Evolutionary conservation across 1,140 invertebrate genomes (phyloP).

Genomic region (Drosophila kohkoa): DNA sequence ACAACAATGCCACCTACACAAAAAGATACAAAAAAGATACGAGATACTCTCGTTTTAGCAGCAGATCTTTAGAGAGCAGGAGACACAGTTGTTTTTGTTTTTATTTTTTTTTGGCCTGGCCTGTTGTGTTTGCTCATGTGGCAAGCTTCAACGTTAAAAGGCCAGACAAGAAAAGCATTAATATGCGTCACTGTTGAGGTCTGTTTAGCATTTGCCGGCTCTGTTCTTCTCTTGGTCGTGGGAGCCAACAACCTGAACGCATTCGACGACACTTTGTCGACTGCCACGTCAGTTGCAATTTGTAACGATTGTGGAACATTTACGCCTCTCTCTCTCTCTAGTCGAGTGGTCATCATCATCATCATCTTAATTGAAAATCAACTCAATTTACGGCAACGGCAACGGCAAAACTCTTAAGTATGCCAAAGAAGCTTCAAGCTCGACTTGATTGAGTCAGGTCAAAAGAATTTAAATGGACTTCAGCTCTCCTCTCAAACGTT

Average conservation of each 20-base stretch:
- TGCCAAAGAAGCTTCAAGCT: conserved; percentile 61
- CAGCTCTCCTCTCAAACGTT: not conserved
- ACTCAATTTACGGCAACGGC: conserved; percentile 58
- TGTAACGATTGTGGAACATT: conserved; percentile 1
- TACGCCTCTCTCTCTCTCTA: not conserved
- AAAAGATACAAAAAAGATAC: not conserved
- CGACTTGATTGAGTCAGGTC: conserved; percentile 83
- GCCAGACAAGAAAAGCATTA: conserved; percentile 56
- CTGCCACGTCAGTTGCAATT: conserved; percentile 46
- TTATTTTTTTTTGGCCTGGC: conserved; percentile 13
- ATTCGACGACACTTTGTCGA: conserved; percentile 20
- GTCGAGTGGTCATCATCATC: conserved; percentile 48
- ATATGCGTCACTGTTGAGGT: conserved; percentile 59
- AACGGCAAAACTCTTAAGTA: conserved; percentile 33
- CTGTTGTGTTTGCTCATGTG: conserved; percentile 59
- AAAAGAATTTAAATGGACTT: conserved; percentile 79
- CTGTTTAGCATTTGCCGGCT: not conserved
- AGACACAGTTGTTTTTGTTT: conserved; percentile 2
- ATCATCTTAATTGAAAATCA: conserved; percentile 60
- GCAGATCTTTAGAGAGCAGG: not conserved
- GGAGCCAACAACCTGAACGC: conserved; percentile 53
- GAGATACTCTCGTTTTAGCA: not conserved
- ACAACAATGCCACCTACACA: conserved; percentile 34
- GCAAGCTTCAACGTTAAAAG: conserved; percentile 55
- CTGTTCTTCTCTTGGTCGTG: conserved; percentile 47